Evolutionary conservation across 2,888 invertebrate genomes (phyloP).

Genomic region (Graphium colonna): DNA sequence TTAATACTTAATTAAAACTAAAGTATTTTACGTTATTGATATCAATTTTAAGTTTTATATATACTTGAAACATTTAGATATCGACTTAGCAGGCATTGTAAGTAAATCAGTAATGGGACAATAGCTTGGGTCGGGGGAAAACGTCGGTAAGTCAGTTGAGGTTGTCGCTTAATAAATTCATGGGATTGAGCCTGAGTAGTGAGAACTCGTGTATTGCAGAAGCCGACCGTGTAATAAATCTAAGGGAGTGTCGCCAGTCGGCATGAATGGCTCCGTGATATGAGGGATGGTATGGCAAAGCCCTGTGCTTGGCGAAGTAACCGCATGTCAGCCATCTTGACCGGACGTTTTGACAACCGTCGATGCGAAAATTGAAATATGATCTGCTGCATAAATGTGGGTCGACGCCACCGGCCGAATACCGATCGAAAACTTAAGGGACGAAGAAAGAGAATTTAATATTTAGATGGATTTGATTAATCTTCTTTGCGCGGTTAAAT

Average conservation of each 20-base stretch:
- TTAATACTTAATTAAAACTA: too few relatives aligned
- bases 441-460: too few relatives aligned
- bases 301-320: too few relatives aligned
- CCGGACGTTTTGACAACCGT: constrained; percentile 68
- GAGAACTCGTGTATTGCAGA: constrained; percentile 72
- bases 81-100: constrained; percentile 23
- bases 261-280: constrained; percentile 63
- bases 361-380: constrained; percentile 73
- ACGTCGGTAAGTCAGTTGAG: constrained; percentile 52
- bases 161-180: constrained; percentile 67
- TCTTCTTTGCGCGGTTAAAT: too few relatives aligned
- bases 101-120: constrained; percentile 68
- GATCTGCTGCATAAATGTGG: constrained; percentile 42
- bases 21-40: not conserved
- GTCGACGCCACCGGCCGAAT: constrained; percentile 26
- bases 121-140: constrained; percentile 56
- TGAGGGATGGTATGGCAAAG: constrained; percentile 67
- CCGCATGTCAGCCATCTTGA: constrained; percentile 51
- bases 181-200: constrained; percentile 65
- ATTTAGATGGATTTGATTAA: too few relatives aligned
- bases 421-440: too few relatives aligned
- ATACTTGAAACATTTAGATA: constrained; percentile 1
- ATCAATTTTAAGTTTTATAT: too few relatives aligned
- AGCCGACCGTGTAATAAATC: constrained; percentile 73
- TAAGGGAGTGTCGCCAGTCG: constrained; percentile 61